Conservation (phyloP, 2,113 vertebrate species). For the Talpa occidentalis region DNA sequence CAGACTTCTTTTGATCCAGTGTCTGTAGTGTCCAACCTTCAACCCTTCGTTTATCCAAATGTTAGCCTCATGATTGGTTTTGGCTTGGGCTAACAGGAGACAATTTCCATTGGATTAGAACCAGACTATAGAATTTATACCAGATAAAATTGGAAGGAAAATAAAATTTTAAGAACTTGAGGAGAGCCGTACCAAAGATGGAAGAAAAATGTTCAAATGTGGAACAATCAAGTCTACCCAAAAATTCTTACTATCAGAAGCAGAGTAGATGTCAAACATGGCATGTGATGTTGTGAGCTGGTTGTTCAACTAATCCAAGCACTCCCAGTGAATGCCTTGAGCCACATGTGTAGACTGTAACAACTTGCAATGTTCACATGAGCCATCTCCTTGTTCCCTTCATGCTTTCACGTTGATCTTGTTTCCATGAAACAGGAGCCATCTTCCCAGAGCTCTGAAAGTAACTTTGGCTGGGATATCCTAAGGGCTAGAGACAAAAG, state of each 20-base stretch:
- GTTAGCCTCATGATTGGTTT: fast-evolving
- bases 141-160: not conserved
- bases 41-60: not conserved
- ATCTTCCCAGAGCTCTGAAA: not conserved
- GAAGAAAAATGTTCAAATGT: not conserved
- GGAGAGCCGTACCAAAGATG: not conserved
- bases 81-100: not conserved
- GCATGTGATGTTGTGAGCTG: not conserved
- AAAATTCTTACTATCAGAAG: not conserved
- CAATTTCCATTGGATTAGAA: not conserved
- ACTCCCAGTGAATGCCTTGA: not conserved
- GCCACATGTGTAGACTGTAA: not conserved
- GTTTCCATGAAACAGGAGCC: not conserved
- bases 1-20: not conserved
- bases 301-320: fast-evolving
- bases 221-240: not conserved
- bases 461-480: not conserved
- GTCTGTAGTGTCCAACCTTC: fast-evolving
- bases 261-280: not conserved
- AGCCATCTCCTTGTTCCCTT: too few relatives aligned
- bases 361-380: not conserved
- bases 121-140: too few relatives aligned
- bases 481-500: not conserved
- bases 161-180: not conserved
- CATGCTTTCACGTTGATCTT: not conserved